Conservation (phyloP, 1,140 invertebrate genomes). For the Drosophila nigrodunni region DNA sequence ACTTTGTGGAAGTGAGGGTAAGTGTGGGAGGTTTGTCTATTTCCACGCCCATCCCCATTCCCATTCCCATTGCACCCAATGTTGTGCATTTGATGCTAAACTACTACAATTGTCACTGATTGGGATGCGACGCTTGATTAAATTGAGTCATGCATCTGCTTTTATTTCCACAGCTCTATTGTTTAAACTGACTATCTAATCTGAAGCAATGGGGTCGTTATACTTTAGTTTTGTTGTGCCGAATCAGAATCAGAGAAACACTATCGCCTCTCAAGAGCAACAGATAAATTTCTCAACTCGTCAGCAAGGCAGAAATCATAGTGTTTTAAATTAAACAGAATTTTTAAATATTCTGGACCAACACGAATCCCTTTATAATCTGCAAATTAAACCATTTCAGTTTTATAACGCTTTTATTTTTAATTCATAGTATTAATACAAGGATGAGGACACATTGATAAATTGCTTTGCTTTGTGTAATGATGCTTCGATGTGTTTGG, state of each 20-base stretch:
- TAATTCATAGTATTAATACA: neutral
- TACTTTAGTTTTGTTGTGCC: neutral
- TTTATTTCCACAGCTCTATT: conserved; percentile 51
- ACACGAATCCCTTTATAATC: no score
- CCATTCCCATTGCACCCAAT: neutral
- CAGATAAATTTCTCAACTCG: no score
- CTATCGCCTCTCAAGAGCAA: no score
- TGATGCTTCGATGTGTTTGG: neutral
- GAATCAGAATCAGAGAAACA: neutral
- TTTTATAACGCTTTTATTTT: conserved; percentile 7
- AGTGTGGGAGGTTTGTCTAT: neutral
- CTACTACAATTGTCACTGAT: conserved; percentile 48
- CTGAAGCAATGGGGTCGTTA: conserved; percentile 49
- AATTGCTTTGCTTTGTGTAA: conserved; percentile 7
- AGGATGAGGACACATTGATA: conserved; percentile 16
- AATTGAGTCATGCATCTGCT: conserved; percentile 49
- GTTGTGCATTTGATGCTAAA: conserved; percentile 11
- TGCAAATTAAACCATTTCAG: no score
- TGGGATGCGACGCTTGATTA: conserved; percentile 59
- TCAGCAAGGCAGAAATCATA: no score
- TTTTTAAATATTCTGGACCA: no score
- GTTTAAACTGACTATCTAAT: conserved; percentile 77
- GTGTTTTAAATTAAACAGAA: no score
- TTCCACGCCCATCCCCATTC: conserved; percentile 2
- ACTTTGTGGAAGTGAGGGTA: neutral